Conservation (phyloP, 2,113 vertebrate species). For the Chaetodon auriga region DNA sequence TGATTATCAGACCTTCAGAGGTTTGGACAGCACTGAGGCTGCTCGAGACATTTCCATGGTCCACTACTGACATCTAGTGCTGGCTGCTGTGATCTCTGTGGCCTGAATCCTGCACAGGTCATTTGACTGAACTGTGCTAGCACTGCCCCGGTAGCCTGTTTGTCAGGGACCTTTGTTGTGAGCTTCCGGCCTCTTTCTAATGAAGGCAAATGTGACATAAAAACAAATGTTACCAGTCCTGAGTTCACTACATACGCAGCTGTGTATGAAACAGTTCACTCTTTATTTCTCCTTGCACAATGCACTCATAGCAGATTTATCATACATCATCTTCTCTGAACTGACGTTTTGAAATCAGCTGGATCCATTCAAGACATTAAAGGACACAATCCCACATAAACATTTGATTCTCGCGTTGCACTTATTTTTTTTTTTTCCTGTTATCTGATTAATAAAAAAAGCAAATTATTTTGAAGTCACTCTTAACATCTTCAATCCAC, state of each 20-base stretch:
- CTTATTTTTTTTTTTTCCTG: slow-evolving; percentile 34
- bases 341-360: background rate
- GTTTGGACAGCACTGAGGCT: background rate
- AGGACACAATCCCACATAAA: slow-evolving; percentile 45
- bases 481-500: background rate
- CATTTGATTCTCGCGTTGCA: slow-evolving; percentile 57
- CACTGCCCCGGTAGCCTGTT: too few relatives aligned
- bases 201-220: background rate
- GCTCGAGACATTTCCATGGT: background rate
- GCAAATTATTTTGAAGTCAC: slow-evolving; percentile 1
- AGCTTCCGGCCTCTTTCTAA: too few relatives aligned
- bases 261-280: slow-evolving; percentile 32
- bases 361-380: slow-evolving; percentile 11
- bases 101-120: background rate
- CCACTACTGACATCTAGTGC: slow-evolving; percentile 60
- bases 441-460: slow-evolving; percentile 22
- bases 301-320: slow-evolving; percentile 31
- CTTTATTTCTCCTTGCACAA: slow-evolving; percentile 61
- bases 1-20: background rate
- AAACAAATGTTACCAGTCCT: background rate
- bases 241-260: background rate
- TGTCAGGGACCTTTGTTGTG: too few relatives aligned
- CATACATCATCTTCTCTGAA: slow-evolving; percentile 37
- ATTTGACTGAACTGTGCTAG: background rate
- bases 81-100: background rate